phyloP scores from a whole-genome alignment of 2,113 vertebrate species.

The Aegithalos caudatus region DNA sequence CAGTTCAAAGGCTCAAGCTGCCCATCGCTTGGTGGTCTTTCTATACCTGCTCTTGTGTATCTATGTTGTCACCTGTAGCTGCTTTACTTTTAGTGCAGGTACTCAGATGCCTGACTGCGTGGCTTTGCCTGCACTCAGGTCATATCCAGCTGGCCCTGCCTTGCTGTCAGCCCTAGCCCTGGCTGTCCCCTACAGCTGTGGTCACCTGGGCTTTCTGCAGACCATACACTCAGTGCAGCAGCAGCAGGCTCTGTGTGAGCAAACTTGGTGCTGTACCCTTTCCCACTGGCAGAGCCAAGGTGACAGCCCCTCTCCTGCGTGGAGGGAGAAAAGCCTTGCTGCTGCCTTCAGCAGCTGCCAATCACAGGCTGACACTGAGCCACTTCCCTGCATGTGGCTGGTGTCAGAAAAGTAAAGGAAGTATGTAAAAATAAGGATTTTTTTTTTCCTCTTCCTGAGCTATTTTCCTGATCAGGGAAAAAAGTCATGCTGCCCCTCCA shows the following conservation, averaged over 20 bases:
- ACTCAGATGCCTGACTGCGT: accelerated
- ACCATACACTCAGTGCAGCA: accelerated
- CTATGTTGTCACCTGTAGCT: background rate
- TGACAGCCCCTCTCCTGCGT: background rate
- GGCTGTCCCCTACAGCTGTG: background rate
- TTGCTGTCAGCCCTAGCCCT: background rate
- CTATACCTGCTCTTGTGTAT: accelerated
- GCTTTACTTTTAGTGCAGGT: background rate
- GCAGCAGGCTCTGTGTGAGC: background rate
- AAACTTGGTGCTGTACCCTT: background rate
- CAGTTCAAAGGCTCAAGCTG: background rate
- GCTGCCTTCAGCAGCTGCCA: background rate
- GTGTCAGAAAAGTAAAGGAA: background rate
- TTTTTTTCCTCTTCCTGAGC: background rate
- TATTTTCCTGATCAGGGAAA: background rate
- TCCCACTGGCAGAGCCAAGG: background rate
- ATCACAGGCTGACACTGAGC: accelerated
- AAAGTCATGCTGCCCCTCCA: background rate
- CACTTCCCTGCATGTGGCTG: background rate
- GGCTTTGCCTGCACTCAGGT: background rate
- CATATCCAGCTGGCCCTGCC: background rate
- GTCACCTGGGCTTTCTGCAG: background rate
- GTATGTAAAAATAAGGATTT: background rate
- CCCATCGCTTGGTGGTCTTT: background rate
- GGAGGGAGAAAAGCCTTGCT: background rate